Evolutionary conservation across 2,113 vertebrate genomes (phyloP).

Genomic region (Holacanthus passer): DNA sequence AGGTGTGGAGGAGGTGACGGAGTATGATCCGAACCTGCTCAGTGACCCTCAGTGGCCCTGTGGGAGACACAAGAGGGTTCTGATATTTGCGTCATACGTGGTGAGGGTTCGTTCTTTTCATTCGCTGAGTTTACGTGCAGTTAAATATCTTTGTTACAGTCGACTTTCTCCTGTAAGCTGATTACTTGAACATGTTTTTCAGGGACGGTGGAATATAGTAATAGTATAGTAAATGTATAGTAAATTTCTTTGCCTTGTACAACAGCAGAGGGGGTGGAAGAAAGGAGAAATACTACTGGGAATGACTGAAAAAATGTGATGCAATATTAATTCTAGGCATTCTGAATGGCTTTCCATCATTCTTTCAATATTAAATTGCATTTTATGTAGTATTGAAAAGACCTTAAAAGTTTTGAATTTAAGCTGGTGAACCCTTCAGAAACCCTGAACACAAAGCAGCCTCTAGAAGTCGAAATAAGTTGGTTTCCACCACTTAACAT

Average conservation of each 20-base stretch:
- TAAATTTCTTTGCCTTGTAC: no score
- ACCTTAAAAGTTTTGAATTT: no score
- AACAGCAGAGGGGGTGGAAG: no score
- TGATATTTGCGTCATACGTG: conserved; percentile 98
- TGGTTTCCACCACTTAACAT: not conserved
- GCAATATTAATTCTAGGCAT: not conserved
- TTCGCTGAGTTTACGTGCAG: not conserved
- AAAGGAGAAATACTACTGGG: not conserved
- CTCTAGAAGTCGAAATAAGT: not conserved
- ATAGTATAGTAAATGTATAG: no score
- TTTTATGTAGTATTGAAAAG: not conserved
- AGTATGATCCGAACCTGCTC: conserved; percentile 95
- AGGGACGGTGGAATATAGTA: not conserved
- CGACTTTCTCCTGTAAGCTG: not conserved
- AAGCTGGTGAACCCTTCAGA: not conserved
- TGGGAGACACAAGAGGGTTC: conserved; percentile 96
- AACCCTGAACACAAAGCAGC: not conserved
- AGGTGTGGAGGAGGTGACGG: conserved; percentile 87
- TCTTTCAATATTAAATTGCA: not conserved
- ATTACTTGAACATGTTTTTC: not conserved
- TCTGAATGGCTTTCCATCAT: not conserved
- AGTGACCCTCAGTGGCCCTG: conserved; percentile 98
- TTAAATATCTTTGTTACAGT: not conserved
- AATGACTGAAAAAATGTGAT: not conserved
- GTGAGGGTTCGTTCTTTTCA: conserved; percentile 77